Evolutionary conservation across 2,113 vertebrate species (phyloP).

Genomic region (Limnothrissa miodon): DNA sequence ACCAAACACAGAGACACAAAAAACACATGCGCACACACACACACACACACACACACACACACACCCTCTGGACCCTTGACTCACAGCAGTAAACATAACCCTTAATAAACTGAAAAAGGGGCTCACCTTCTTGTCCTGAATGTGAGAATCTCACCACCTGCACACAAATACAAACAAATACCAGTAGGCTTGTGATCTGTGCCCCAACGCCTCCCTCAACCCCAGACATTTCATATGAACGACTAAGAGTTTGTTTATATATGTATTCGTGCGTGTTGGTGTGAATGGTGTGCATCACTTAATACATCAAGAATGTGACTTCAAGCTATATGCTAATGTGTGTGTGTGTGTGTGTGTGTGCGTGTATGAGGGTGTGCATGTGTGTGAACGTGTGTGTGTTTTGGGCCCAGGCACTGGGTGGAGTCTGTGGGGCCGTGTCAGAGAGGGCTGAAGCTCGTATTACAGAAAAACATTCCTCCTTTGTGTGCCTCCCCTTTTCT

Average conservation of each 20-base stretch:
- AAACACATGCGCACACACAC: neutral
- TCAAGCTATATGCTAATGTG: neutral
- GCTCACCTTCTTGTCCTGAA: neutral
- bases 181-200: neutral
- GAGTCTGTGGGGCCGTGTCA: conserved; percentile 34
- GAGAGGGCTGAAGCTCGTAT: conserved; percentile 38
- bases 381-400: conserved; percentile 17
- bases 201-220: neutral
- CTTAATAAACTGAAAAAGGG: neutral
- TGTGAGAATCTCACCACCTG: neutral
- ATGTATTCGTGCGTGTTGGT: neutral
- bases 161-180: neutral
- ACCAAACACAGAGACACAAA: conserved; percentile 18
- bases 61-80: neutral
- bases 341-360: conserved; percentile 15
- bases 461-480: conserved; percentile 55
- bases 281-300: neutral
- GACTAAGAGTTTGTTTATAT: neutral
- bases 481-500: conserved; percentile 34
- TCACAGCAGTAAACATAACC: neutral
- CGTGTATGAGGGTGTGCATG: neutral
- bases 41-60: conserved; percentile 21
- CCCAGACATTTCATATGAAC: conserved; percentile 16
- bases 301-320: neutral
- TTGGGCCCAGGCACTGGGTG: neutral